These are phyloP conservation scores for Noctua fimbriata DNA, from an alignment of 2,888 invertebrate genomes.

Conservation along the genomic window DNA sequence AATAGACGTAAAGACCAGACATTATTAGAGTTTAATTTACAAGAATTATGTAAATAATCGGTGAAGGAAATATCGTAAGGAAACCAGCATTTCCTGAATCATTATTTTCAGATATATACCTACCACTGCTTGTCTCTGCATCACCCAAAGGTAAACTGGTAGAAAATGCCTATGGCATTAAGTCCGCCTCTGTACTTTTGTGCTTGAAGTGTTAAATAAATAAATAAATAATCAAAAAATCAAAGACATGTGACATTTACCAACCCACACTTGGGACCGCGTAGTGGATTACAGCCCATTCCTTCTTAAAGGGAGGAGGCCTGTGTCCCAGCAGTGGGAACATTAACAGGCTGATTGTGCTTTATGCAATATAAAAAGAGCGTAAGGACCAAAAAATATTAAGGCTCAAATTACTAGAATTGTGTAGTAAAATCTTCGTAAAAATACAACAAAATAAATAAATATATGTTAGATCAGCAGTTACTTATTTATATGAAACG, in stretches of 20 bases:
- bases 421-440: conserved; percentile 52
- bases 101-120: too few species aligned
- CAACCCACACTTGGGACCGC: neutral
- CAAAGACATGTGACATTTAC: neutral
- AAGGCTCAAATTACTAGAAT: conserved; percentile 31
- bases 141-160: too few species aligned
- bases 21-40: conserved; percentile 27
- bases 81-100: neutral
- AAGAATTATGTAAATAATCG: neutral
- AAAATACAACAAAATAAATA: conserved; percentile 69
- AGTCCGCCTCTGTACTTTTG: too few species aligned
- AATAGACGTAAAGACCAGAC: neutral
- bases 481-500: conserved; percentile 81
- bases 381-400: neutral
- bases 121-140: too few species aligned
- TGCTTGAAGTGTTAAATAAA: too few species aligned
- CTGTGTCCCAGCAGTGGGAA: neutral
- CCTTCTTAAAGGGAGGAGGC: neutral
- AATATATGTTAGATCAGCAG: conserved; percentile 72
- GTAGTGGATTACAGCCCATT: neutral
- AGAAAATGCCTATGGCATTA: too few species aligned
- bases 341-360: neutral
- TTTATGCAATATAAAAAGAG: neutral
- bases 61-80: neutral
- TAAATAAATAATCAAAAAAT: neutral